Evolutionary conservation across 1,140 invertebrate genomes (phyloP), one percentile per base, ranked within the genome.

Genomic region (Sitophilus oryzae): DNA sequence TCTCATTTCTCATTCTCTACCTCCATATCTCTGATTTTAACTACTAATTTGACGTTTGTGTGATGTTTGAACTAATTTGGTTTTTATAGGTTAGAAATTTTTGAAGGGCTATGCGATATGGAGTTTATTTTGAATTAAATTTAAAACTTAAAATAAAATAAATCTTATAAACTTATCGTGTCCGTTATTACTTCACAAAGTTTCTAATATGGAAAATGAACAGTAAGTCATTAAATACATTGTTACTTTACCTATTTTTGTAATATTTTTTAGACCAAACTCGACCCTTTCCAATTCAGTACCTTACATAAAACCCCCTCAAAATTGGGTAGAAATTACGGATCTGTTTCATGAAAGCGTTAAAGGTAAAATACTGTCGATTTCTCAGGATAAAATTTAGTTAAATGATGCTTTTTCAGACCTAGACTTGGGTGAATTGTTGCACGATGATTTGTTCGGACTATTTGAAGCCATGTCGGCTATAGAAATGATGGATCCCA

Each of bases 401-500:
- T 41, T 20, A 34, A 41, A 19, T 2, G 30, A 22, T 42, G 20
- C 30, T 51, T 58, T 70, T 71, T 40, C 35, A 89, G 91, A 89
- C 67, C 71, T 96, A 34, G 77, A 89, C 62, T 73, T 95, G 35
- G 93, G 92, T 14, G 91, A 96, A 73, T 73, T 96, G 9, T 73
- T 94, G 10, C 91, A 95, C 68, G 91, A 95, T 80, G 60, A 66
- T 18, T 71, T 89, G 15, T 94, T 98, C 81, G 93, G 93, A 0
- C 74, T 98, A 15, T 96, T 96, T 78, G 96, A 98, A 74, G 95
- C 95, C 0, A 98, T 98, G 96, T 96, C 93, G 8, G 96, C 96
- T 0, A 98, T 98, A 68, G 96, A 98, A 74, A 96, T 98, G 91
- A 98, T 98, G 95, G 95, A 98, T 74, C 93, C 94, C 1, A 98